A percentile compares a stretch with the other conserved stretches of the same genome.
Evolutionary conservation across 2,888 invertebrate genomes (phyloP).

Genomic region (Falcaria lacertinaria): DNA sequence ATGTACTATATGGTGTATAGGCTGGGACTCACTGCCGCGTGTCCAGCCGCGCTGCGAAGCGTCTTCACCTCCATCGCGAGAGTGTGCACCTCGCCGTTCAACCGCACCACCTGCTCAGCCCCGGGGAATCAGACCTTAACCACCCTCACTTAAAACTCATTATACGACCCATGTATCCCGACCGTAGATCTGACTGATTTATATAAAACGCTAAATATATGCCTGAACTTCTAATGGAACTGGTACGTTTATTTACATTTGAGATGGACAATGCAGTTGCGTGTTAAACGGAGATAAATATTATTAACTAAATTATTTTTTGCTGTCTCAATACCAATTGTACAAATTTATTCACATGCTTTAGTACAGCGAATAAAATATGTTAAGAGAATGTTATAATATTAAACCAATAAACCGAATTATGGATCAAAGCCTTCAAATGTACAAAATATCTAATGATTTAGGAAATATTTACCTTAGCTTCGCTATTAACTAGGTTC

Average conservation of each 20-base stretch:
- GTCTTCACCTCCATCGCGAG: constrained; percentile 82
- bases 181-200: background rate
- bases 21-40: constrained; percentile 66
- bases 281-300: too few species aligned
- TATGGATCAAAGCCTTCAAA: too few species aligned
- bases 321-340: too few species aligned
- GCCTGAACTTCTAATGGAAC: background rate
- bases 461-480: constrained; percentile 72
- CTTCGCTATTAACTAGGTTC: constrained; percentile 83
- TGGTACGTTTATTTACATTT: too few species aligned
- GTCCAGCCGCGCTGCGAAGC: constrained; percentile 47
- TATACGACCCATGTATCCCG: background rate
- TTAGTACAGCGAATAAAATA: too few species aligned
- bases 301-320: too few species aligned
- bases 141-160: background rate
- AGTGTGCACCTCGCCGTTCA: constrained; percentile 86
- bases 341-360: too few species aligned
- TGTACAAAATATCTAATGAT: constrained; percentile 2
- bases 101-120: constrained; percentile 70
- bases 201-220: background rate
- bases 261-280: too few species aligned
- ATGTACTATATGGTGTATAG: constrained; percentile 66
- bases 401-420: too few species aligned
- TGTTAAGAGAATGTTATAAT: too few species aligned
- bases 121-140: background rate